These are phyloP conservation scores for Phoebastria nigripes DNA, from an alignment of 2,797 vertebrate genomes.

Conservation along the genomic window DNA sequence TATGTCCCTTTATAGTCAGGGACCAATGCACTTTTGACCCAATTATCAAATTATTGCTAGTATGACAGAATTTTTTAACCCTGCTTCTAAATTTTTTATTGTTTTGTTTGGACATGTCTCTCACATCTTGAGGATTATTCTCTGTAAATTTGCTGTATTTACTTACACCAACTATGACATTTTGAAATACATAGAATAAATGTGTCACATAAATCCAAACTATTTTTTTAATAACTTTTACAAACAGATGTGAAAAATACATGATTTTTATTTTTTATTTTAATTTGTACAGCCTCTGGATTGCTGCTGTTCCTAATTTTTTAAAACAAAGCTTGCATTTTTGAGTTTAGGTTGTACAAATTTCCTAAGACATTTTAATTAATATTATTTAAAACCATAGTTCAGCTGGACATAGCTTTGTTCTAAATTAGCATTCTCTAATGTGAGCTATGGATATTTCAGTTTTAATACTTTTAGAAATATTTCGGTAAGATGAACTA, in stretches of 20 bases:
- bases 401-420: background rate
- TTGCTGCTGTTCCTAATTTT: background rate
- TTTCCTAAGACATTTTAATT: background rate
- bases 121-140: background rate
- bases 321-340: background rate
- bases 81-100: background rate
- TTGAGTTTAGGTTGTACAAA: background rate
- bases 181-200: background rate
- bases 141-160: background rate
- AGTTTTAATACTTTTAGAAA: background rate
- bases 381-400: background rate
- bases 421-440: background rate
- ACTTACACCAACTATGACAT: background rate
- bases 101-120: background rate
- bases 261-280: background rate
- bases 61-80: background rate
- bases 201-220: background rate
- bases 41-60: background rate
- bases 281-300: background rate
- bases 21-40: background rate
- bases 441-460: background rate
- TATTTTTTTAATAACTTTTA: background rate
- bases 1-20: background rate
- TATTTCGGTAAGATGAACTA: background rate
- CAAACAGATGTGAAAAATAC: background rate